Evolutionary conservation across 2,113 vertebrate genomes (phyloP).

Genomic region (Leucopternis melanops): DNA sequence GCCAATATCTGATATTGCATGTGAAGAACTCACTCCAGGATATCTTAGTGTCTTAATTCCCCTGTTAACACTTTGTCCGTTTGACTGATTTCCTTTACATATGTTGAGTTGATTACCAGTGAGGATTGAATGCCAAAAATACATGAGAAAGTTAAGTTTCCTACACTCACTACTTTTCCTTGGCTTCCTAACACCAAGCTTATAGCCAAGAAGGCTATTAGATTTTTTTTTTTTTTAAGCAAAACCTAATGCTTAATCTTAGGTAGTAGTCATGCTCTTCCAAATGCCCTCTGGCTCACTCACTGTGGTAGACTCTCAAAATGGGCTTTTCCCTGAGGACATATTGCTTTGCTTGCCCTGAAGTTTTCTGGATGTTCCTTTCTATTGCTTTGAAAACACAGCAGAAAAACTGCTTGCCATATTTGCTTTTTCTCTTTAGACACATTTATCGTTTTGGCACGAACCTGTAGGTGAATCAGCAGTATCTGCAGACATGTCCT

Average conservation of each 20-base stretch:
- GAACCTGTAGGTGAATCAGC: background rate
- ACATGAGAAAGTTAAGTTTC: background rate
- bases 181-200: background rate
- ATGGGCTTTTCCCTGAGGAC: background rate
- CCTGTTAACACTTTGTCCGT: background rate
- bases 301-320: background rate
- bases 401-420: background rate
- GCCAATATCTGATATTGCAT: background rate
- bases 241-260: background rate
- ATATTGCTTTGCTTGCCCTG: background rate
- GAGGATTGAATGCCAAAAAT: background rate
- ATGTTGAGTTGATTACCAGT: background rate
- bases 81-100: background rate
- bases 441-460: background rate
- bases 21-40: background rate
- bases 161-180: background rate
- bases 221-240: background rate
- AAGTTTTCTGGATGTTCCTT: background rate
- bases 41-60: background rate
- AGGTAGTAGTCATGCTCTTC: background rate
- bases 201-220: background rate
- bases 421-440: background rate
- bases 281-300: background rate
- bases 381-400: background rate
- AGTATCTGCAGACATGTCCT: background rate